These are phyloP conservation scores for Lepus americanus DNA, from an alignment of 2,113 vertebrate species.

Conservation along the genomic window DNA sequence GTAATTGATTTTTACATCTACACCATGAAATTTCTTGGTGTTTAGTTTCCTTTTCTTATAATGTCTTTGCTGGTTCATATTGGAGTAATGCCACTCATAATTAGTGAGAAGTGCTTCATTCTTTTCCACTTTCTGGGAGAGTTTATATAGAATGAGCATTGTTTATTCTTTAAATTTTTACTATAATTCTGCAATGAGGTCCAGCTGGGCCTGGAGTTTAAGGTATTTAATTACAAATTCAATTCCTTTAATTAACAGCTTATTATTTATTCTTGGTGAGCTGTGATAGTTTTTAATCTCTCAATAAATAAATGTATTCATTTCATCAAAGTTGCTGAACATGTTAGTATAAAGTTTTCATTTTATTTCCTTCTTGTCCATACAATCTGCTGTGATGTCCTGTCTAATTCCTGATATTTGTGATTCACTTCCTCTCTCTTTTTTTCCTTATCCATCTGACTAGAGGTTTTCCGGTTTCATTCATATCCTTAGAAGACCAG, in stretches of 20 bases:
- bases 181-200: not conserved
- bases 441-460: not conserved
- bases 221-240: not conserved
- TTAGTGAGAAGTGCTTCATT: not conserved
- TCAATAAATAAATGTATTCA: not conserved
- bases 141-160: not conserved
- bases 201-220: not conserved
- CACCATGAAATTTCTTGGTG: not conserved
- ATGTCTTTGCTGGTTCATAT: not conserved
- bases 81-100: not conserved
- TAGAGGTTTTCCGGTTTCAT: not conserved
- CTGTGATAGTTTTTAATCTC: not conserved
- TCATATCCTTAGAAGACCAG: not conserved
- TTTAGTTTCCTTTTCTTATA: not conserved
- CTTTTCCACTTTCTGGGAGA: not conserved
- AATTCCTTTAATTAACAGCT: not conserved
- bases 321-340: not conserved
- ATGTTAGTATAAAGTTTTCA: not conserved
- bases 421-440: not conserved
- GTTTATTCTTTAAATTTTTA: not conserved
- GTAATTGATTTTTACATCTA: not conserved
- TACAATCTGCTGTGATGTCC: not conserved
- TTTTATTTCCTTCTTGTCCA: not conserved
- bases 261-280: not conserved
- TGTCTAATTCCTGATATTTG: not conserved